Evolutionary conservation across 2,797 vertebrate species (phyloP).

Genomic region (Ctenosaura bakeri): DNA sequence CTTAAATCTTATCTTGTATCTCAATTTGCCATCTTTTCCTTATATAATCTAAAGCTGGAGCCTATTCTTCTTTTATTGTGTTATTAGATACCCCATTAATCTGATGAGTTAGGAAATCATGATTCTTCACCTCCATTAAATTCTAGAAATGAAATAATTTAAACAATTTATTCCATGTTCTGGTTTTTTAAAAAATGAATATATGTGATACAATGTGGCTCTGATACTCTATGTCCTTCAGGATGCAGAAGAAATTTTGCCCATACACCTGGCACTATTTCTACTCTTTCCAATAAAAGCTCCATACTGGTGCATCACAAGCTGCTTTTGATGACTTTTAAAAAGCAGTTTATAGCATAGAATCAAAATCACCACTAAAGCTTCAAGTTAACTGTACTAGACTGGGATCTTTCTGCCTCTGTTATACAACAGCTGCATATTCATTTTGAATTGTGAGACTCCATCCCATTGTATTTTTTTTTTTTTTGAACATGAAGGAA

Average conservation of each 20-base stretch:
- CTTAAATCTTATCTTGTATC: too few relatives aligned
- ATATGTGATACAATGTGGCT: neutral
- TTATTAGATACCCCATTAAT: too few relatives aligned
- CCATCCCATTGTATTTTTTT: neutral
- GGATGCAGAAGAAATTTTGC: neutral
- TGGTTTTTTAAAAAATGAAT: neutral
- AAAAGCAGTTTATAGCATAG: neutral
- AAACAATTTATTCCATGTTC: neutral
- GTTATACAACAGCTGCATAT: neutral
- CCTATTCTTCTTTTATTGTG: too few relatives aligned
- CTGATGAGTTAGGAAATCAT: too few relatives aligned
- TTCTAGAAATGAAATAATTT: too few relatives aligned
- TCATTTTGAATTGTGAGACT: neutral
- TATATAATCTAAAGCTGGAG: too few relatives aligned
- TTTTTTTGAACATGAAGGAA: neutral
- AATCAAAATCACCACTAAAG: neutral
- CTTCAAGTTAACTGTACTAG: neutral
- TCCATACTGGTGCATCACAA: neutral
- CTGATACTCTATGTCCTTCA: neutral
- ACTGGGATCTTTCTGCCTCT: neutral
- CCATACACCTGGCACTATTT: neutral
- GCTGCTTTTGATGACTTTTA: slow-evolving; percentile 12
- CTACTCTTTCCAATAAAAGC: too few relatives aligned
- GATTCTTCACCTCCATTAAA: too few relatives aligned
- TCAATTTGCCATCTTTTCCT: too few relatives aligned